Conservation (phyloP, 2,888 invertebrate genomes). For the Falcaria lacertinaria region DNA sequence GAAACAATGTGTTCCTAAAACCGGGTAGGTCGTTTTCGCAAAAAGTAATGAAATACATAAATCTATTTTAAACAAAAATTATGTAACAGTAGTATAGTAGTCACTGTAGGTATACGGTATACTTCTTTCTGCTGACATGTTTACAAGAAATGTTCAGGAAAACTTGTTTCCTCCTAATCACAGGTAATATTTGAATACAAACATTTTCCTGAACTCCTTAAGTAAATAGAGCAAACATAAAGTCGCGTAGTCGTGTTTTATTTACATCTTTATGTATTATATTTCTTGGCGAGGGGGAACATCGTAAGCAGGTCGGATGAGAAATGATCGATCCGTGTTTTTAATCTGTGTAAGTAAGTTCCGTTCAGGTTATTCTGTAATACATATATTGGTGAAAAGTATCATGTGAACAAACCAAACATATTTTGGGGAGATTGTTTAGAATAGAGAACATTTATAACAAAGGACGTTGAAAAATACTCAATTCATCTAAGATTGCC, state of each 20-base stretch:
- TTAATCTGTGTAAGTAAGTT: not conserved
- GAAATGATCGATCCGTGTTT: not conserved
- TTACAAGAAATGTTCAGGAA: slow-evolving; percentile 9
- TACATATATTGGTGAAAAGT: not conserved
- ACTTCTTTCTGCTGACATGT: not conserved
- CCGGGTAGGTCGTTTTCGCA: too few species aligned
- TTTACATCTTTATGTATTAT: not conserved
- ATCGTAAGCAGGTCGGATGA: not conserved
- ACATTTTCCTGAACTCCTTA: slow-evolving; percentile 18
- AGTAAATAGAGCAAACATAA: slow-evolving; percentile 7
- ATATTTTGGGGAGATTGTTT: too few species aligned
- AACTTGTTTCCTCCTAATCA: slow-evolving; percentile 12
- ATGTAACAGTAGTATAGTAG: too few species aligned
- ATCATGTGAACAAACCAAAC: too few species aligned
- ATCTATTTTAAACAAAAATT: too few species aligned
- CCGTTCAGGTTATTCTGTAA: not conserved
- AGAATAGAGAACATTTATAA: too few species aligned
- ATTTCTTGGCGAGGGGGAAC: not conserved
- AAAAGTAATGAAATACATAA: too few species aligned
- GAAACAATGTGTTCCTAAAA: too few species aligned
- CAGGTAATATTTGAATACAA: slow-evolving; percentile 17
- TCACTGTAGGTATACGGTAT: too few species aligned
- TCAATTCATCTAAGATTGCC: too few species aligned
- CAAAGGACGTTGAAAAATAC: too few species aligned
- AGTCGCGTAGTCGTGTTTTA: not conserved